Evolutionary conservation across 2,888 invertebrate species (phyloP), one percentile per base, ranked within the genome.

Genomic region (Diadegma fenestrale): DNA sequence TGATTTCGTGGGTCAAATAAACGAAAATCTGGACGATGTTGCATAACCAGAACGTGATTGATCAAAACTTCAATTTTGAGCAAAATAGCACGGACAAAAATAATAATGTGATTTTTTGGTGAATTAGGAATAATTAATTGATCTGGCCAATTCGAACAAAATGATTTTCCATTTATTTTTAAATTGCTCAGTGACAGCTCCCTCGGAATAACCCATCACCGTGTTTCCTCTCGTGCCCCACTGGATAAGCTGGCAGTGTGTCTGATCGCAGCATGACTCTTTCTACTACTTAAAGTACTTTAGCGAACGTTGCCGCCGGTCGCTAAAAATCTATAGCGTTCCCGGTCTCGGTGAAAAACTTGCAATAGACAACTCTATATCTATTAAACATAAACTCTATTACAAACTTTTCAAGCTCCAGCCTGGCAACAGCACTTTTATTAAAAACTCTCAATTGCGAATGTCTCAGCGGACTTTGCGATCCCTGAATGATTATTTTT

Each of bases 221-320:
- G 37, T 37, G 37, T 22, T 22, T 19, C 43, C 26, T 68, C 14
- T 43, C 26, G 10, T 19, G 43, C 43, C 26, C 17, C 43, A 22
- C 41, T 14, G 26, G 66, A 68, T 43, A 22, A 68, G 26, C 17
- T 68, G 43, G 26, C n/a, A 45, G 26, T 68, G 30, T 45, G 45
- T 68, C 68, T 19, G 45, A 68, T 26, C 26, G 26, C 68, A 45
- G 45, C 17, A 4, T 26, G 45, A 68, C 68, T 14, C 26, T 68
- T 45, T 30, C 45, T 68, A 68, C 45, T 68, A 45, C 45, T 45
- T 45, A n/a, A 68, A 68, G 45, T 22, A 45, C 68, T 12, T 68
- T 10, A 10, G 4, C 10, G 26, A 68, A 26, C 17, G 26, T 68
- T 30, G 4, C 5, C 26, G 43, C 26, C 2, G 43, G 22, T 45